A percentile compares a stretch with the other conserved stretches of the same genome.
phyloP scores from a whole-genome alignment of 2,888 invertebrate species.

The Phaonia tiefii region DNA sequence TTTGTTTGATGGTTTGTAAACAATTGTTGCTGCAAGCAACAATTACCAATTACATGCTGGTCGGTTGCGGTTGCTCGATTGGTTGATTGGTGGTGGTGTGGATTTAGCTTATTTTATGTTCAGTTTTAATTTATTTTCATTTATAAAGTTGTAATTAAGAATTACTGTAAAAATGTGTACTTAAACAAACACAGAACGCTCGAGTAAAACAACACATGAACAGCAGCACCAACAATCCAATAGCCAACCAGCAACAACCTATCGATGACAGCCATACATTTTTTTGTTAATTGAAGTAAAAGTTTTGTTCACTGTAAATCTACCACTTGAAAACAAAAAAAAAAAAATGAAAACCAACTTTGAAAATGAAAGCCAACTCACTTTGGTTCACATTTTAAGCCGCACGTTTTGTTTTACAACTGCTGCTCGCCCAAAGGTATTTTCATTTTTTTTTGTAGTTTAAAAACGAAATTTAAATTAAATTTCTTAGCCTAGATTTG shows the following conservation, averaged over 20 bases:
- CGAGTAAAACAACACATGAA: no score
- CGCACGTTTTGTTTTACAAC: no score
- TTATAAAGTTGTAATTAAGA: constrained; percentile 64
- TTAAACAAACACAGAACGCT: constrained; percentile 11
- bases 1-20: neutral
- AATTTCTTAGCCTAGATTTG: no score
- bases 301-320: constrained; percentile 46
- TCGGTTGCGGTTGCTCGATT: constrained; percentile 21
- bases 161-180: constrained; percentile 50
- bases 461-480: no score
- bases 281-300: constrained; percentile 57
- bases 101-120: constrained; percentile 46
- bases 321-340: neutral
- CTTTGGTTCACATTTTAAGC: no score
- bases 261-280: constrained; percentile 60
- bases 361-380: constrained; percentile 47
- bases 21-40: constrained; percentile 12
- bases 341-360: neutral
- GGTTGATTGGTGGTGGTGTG: neutral
- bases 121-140: constrained; percentile 40
- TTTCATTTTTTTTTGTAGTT: no score
- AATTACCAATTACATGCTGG: constrained; percentile 57
- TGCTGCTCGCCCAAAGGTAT: no score
- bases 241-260: constrained; percentile 33
- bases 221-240: no score